Percentiles rank a stretch among this genome's conserved stretches.
Evolutionary conservation across 2,113 vertebrate species (phyloP).

Genomic region (Typhlomys cinereus): DNA sequence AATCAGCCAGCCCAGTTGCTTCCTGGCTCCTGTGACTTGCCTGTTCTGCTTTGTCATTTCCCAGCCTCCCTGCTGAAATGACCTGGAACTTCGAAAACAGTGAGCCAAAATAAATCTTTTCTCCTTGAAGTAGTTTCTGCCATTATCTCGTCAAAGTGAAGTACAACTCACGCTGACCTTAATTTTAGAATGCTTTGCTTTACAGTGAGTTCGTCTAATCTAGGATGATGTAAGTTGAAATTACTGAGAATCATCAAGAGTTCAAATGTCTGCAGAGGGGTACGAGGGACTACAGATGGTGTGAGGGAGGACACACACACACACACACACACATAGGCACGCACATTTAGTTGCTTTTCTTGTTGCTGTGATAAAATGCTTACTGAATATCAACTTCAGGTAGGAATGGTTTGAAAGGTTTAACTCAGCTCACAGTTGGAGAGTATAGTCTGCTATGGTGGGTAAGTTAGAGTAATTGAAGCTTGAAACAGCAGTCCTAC

Average conservation of each 20-base stretch:
- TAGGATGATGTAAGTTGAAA: background rate
- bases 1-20: background rate
- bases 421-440: too few species aligned
- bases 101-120: background rate
- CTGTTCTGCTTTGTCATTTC: background rate
- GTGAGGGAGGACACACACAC: accelerated
- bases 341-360: too few species aligned
- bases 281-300: background rate
- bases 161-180: background rate
- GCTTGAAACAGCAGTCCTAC: too few species aligned
- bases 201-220: background rate
- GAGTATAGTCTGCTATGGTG: too few species aligned
- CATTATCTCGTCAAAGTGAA: background rate
- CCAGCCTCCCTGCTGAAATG: accelerated
- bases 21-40: background rate
- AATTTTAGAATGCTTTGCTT: background rate
- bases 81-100: background rate
- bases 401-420: too few species aligned
- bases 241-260: background rate
- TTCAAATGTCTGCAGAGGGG: background rate
- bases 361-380: too few species aligned
- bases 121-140: background rate
- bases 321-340: too few species aligned
- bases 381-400: too few species aligned
- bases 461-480: too few species aligned